Base-by-base conservation (phyloP, 1,140 invertebrate genomes). In the Asobara japonica region DNA sequence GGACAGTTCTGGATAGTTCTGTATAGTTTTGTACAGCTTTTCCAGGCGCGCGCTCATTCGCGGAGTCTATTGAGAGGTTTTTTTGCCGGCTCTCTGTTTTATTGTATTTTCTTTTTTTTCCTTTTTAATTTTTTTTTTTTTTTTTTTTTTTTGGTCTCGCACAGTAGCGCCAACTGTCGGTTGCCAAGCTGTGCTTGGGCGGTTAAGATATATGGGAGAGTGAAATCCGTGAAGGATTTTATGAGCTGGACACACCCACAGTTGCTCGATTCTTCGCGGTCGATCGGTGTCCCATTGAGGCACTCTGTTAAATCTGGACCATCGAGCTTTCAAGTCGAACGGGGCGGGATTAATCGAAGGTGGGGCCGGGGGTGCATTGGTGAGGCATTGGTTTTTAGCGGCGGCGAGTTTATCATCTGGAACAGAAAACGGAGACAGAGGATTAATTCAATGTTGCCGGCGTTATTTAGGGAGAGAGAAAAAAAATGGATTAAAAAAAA, bases 281-380 rank as follows among this genome's bases (percentile, higher is more conserved):
- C 69, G 69, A 70, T 70, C 69, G 60, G 36, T 70, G 48, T 70
- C 69, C 69, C 30, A 70, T 45, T 45, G 33, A 70, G 27, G 51
- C n/a, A 38, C 18, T 62, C 30, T 56, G 29, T 69, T 69, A 69
- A 69, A 69, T 56, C 56, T 20, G 25, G 27, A 61, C 51, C 67
- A 36, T 61, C 27, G 31, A 38, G 13, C 29, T 31, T 45, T 62
- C 30, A 27, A 61, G 51, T 41, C 61, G 33, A 30, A 61, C 25
- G 25, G 36, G 56, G 20, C 5, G 51, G 51, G 22, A 56, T 56
- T 3, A 56, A 51, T 51, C 16, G 25, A 30, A 11, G 29, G n/a
- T 7, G 48, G n/a, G n/a, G 20, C 6, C 18, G 22, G 22, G 10
- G 22, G 3, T 18, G 51, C 11, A 13, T 10, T 56, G 22, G 22